Evolutionary conservation across 2,113 vertebrate genomes (phyloP), one percentile per base, ranked within the genome.

Genomic region (Neotoma lepida): DNA sequence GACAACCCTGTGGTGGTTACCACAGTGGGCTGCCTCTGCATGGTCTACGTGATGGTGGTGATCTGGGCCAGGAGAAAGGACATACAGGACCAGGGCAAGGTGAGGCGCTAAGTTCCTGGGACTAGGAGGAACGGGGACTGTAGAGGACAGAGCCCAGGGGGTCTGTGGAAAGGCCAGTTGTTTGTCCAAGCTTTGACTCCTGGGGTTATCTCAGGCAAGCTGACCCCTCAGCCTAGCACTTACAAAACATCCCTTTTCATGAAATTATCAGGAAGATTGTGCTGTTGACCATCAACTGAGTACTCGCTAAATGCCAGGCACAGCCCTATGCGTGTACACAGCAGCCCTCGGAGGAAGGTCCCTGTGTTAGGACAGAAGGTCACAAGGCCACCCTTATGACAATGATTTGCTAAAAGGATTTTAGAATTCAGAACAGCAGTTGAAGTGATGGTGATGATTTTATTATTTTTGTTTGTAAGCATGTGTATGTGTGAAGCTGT

Each of bases 1-100:
- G 98, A 99, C 91, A 99, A 99, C 93, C 99, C 99, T 0, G 99
- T 99, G 84, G 99, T 99, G 33, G 99, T 99, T 97, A 99, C 98
- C 96, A 99, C 99, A 0, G 99, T 99, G 51, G 99, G 98, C 35
- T 98, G 99, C 88, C 98, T 99, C 94, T 98, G 99, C 76, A 86
- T 98, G 77, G 95, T 97, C 63, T 99, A 99, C n/a, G 82, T 99
- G 86, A 46, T 99, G 61, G 98, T 98, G 89, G 96, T 99, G 84
- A 97, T 99, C 81, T 99, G 99, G 99, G 99, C 99, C 3, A 98
- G 98, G 90, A 99, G 98, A 90, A 99, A 99, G 97, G 99, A 99
- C 88, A 98, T 98, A 78, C 98, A 99, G 96, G 99, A 99, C 97
- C 98, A 98, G 95, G 98, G 98, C 74, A 99, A 99, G 98, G 99